Conservation (phyloP, 2,888 invertebrate species). For the Cheilosia vulpina region DNA sequence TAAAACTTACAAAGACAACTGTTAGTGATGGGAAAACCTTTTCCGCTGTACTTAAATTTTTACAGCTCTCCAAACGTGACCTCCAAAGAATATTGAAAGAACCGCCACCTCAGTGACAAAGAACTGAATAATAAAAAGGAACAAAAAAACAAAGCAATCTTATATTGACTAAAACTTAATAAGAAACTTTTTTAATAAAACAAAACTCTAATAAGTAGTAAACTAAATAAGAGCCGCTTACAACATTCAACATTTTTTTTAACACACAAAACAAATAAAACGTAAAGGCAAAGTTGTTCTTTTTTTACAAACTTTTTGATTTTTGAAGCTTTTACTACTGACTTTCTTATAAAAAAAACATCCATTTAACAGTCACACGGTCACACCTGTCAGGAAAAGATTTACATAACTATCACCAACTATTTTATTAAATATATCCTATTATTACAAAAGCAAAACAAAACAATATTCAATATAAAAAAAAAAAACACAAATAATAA, state of each 20-base stretch:
- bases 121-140: not conserved
- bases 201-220: conserved; percentile 30
- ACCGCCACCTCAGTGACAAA: conserved; percentile 22
- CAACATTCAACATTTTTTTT: conserved; percentile 49
- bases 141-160: conserved; percentile 15
- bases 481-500: conserved; percentile 20
- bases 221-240: conserved; percentile 36
- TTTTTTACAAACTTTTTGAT: conserved; percentile 57
- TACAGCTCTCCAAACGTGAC: too few relatives aligned
- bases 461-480: conserved; percentile 69
- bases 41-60: too few relatives aligned
- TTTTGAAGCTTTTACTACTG: conserved; percentile 74
- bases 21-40: too few relatives aligned
- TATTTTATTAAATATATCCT: conserved; percentile 18
- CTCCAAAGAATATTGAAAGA: not conserved
- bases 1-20: too few relatives aligned
- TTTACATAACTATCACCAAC: conserved; percentile 17
- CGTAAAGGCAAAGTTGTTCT: conserved; percentile 61
- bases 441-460: conserved; percentile 45
- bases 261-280: conserved; percentile 46
- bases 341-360: conserved; percentile 57
- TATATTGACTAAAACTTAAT: conserved; percentile 40
- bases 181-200: conserved; percentile 15
- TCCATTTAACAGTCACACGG: conserved; percentile 44
- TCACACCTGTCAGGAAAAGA: conserved; percentile 48